Percentiles rank a stretch among this genome's conserved stretches.
These are phyloP conservation scores for Scelioninae gen. 1 DNA, from an alignment of 2,888 invertebrate genomes.

Conservation along the genomic window DNA sequence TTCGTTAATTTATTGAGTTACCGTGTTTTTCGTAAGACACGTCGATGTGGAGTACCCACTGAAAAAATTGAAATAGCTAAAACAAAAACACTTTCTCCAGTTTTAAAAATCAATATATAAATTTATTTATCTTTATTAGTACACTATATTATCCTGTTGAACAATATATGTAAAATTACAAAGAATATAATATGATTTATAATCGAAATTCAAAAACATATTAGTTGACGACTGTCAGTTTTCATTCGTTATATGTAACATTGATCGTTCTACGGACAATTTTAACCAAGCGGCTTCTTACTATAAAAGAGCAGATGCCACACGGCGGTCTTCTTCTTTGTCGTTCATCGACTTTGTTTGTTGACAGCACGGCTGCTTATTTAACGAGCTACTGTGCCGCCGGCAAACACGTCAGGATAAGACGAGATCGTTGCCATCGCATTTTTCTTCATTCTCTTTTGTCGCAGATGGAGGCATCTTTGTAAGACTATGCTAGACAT, in stretches of 20 bases:
- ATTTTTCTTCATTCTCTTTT: conserved; percentile 68
- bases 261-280: conserved; percentile 49
- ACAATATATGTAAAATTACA: too few relatives aligned
- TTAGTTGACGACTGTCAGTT: too few relatives aligned
- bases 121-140: too few relatives aligned
- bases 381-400: conserved; percentile 69
- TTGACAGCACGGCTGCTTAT: conserved; percentile 66
- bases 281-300: conserved; percentile 61
- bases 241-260: conserved; percentile 56
- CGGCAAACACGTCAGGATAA: conserved; percentile 64
- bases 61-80: too few relatives aligned
- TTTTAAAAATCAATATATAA: too few relatives aligned
- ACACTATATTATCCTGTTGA: too few relatives aligned
- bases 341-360: conserved; percentile 68
- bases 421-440: conserved; percentile 68
- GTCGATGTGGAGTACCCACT: too few relatives aligned
- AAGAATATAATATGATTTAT: too few relatives aligned
- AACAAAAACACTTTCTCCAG: too few relatives aligned
- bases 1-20: too few relatives aligned
- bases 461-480: conserved; percentile 69
- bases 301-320: conserved; percentile 69
- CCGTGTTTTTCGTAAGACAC: too few relatives aligned
- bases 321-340: conserved; percentile 65
- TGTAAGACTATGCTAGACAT: conserved; percentile 65
- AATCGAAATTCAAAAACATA: too few relatives aligned